A percentile compares a stretch with the other conserved stretches of the same genome.
These are phyloP conservation scores for Phrynosoma platyrhinos DNA, from an alignment of 2,113 vertebrate species.

Conservation along the genomic window DNA sequence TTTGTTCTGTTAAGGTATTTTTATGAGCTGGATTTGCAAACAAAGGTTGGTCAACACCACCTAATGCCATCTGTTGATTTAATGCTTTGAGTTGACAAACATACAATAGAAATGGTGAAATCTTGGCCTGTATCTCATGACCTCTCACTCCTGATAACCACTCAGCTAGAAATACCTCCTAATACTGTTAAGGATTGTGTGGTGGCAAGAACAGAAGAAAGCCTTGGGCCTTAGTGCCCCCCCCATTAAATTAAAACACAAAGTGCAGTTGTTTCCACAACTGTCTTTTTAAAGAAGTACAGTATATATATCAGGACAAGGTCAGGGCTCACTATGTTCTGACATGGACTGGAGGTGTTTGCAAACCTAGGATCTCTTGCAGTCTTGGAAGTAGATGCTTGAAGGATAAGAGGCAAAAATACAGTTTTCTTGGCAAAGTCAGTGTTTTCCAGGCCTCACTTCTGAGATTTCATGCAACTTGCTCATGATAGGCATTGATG, in stretches of 20 bases:
- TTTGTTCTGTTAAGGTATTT: neutral
- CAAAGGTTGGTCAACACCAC: neutral
- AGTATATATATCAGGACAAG: neutral
- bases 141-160: neutral
- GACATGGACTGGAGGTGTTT: neutral
- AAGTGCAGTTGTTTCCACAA: neutral
- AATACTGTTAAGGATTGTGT: no score
- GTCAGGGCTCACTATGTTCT: neutral
- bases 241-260: neutral
- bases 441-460: neutral
- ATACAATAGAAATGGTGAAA: no score
- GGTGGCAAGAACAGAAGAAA: neutral
- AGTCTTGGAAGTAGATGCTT: neutral
- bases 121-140: no score
- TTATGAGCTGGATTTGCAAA: no score
- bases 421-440: neutral
- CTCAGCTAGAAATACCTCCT: neutral
- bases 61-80: no score
- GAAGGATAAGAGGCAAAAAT: neutral
- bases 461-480: neutral
- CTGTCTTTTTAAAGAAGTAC: neutral
- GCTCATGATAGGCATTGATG: no score
- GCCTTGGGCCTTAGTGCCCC: no score
- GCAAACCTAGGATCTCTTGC: neutral
- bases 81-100: no score